Percentiles rank a stretch among this genome's conserved stretches.
Conservation (phyloP, 2,113 vertebrate species). For the Microtus richardsoni region DNA sequence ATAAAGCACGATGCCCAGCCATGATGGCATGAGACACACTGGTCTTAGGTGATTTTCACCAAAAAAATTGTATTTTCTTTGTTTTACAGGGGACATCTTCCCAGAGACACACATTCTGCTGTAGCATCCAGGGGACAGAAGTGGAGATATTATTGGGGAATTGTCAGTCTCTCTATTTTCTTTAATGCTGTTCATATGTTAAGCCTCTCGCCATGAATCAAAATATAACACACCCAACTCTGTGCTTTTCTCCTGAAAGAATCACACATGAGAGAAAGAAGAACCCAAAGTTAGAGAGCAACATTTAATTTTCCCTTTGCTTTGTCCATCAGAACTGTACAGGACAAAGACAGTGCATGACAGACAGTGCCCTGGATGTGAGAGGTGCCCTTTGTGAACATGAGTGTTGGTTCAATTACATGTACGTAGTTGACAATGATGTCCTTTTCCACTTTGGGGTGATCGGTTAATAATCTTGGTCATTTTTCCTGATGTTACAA, state of each 20-base stretch:
- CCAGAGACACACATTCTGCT: not conserved
- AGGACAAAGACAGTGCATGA: not conserved
- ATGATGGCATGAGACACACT: not conserved
- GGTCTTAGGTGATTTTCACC: not conserved
- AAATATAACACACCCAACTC: not conserved
- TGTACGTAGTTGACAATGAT: not conserved
- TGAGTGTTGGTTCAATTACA: not conserved
- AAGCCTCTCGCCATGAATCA: not conserved
- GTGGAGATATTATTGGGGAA: not conserved
- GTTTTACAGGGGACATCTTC: not conserved
- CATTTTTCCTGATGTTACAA: not conserved
- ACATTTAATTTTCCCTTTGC: not conserved
- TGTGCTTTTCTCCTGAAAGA: not conserved
- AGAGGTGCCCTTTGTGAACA: not conserved
- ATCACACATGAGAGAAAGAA: not conserved
- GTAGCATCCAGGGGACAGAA: not conserved
- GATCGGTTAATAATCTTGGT: not conserved
- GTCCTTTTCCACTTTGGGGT: not conserved
- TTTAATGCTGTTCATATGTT: not conserved
- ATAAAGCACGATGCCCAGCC: not conserved
- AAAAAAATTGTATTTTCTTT: slow-evolving; percentile 16
- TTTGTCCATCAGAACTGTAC: not conserved
- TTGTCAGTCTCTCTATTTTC: not conserved
- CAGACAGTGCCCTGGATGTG: not conserved
- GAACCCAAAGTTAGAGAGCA: not conserved